phyloP scores from a whole-genome alignment of 2,888 invertebrate genomes.

The Auanema freiburgensis region DNA sequence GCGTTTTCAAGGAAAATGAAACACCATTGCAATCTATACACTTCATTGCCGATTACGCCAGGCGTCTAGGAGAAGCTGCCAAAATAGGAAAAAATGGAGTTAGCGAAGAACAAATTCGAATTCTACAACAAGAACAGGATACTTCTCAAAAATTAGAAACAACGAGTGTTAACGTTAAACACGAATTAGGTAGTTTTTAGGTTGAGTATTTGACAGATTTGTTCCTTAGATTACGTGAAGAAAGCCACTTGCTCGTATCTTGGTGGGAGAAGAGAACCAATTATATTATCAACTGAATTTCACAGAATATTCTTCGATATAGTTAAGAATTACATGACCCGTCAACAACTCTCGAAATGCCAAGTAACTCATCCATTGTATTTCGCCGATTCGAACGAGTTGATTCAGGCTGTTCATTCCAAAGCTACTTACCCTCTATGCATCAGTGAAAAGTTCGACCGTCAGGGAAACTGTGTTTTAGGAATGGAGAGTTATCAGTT shows the following conservation, averaged over 20 bases:
- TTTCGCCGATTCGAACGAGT: neutral
- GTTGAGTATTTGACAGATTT: neutral
- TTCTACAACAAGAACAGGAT: neutral
- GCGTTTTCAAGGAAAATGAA: slow-evolving; percentile 25
- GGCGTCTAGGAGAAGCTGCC: slow-evolving; percentile 13
- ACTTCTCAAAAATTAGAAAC: no score
- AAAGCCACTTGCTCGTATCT: slow-evolving; percentile 16
- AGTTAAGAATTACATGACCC: neutral
- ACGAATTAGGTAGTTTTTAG: neutral
- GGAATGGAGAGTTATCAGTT: slow-evolving; percentile 18
- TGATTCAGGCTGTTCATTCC: neutral
- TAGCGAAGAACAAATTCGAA: slow-evolving; percentile 13
- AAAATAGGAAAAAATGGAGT: slow-evolving; percentile 13
- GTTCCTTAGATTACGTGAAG: slow-evolving; percentile 5
- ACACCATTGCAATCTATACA: slow-evolving; percentile 36
- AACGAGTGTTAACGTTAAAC: no score
- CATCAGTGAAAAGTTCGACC: slow-evolving; percentile 4
- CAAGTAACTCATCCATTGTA: neutral
- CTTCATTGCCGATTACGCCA: slow-evolving; percentile 20
- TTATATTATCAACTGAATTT: slow-evolving; percentile 5
- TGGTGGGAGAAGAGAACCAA: slow-evolving; percentile 10
- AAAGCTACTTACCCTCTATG: slow-evolving; percentile 6
- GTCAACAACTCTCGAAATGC: neutral
- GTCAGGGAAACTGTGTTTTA: slow-evolving; percentile 17
- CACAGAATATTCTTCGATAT: slow-evolving; percentile 10